phyloP scores from a whole-genome alignment of 2,797 vertebrate species.

The Esox lucius region DNA sequence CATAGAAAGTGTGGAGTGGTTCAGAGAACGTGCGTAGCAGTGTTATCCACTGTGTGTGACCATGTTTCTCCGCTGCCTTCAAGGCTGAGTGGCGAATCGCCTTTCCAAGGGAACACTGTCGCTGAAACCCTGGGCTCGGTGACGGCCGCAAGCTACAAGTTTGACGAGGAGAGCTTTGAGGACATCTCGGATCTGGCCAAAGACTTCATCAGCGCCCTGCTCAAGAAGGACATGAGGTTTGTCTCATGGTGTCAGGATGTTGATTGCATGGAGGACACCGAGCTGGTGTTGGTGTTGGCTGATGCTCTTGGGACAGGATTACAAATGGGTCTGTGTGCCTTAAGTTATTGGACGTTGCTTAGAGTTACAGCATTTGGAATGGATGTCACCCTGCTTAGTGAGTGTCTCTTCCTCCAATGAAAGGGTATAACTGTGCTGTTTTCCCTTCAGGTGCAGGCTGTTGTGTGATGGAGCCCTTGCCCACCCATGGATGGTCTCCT shows the following conservation, averaged over 20 bases:
- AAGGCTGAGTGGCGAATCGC: conserved; percentile 87
- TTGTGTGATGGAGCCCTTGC: conserved; percentile 74
- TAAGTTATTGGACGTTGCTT: background rate
- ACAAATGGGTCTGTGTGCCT: background rate
- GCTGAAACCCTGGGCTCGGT: conserved; percentile 79
- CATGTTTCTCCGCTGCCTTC: background rate
- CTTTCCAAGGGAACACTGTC: conserved; percentile 83
- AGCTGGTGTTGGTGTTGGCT: background rate
- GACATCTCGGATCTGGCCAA: conserved; percentile 84
- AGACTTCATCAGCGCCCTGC: conserved; percentile 80
- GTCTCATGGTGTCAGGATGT: conserved; percentile 1
- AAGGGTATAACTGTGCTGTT: no score
- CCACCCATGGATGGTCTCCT: conserved; percentile 83
- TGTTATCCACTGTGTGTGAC: background rate
- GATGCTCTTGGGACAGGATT: background rate
- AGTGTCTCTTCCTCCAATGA: no score
- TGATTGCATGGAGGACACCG: background rate
- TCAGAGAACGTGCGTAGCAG: background rate
- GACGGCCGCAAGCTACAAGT: conserved; percentile 77
- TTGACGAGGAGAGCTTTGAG: conserved; percentile 79
- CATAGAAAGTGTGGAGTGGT: background rate
- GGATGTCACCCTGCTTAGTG: background rate
- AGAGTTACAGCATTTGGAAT: background rate
- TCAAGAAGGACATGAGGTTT: conserved; percentile 80
- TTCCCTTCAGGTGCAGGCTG: conserved; percentile 68